These are phyloP conservation scores for Microtus ochrogaster DNA, from an alignment of 2,113 vertebrate genomes.

Conservation along the genomic window DNA sequence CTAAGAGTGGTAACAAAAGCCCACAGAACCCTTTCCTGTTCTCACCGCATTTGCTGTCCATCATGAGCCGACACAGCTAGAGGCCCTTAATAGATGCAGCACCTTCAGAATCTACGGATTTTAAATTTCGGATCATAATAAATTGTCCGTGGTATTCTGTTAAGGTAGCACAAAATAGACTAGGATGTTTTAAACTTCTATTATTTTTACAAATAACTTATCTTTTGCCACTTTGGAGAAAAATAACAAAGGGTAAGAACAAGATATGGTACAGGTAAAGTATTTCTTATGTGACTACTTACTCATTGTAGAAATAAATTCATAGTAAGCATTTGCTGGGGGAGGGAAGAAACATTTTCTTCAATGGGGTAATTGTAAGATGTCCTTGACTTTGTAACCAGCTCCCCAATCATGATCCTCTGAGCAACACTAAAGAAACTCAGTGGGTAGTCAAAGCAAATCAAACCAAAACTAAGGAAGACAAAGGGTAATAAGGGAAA, in stretches of 20 bases:
- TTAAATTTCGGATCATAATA: neutral
- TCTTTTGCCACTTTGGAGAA: conserved; percentile 46
- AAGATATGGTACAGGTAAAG: neutral
- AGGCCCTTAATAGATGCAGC: neutral
- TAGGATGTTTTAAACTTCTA: neutral
- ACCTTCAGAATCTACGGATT: neutral
- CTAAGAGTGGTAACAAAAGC: neutral
- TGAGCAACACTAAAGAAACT: neutral
- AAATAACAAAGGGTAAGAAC: neutral
- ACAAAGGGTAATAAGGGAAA: neutral
- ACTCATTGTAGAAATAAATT: neutral
- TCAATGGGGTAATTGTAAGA: neutral
- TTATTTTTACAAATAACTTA: conserved; percentile 35
- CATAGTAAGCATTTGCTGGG: neutral
- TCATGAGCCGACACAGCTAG: no score
- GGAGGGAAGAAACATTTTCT: neutral
- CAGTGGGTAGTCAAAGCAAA: neutral
- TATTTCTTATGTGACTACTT: neutral
- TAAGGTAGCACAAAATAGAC: neutral
- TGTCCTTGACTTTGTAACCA: neutral
- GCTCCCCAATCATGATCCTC: neutral
- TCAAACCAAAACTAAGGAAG: neutral
- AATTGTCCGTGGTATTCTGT: neutral
- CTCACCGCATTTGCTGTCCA: neutral
- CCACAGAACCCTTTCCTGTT: neutral